Evolutionary conservation across 30 jellyfish, hydroid and myxozoan genomes (phyloP).

Genomic region (Cassiopea andromeda): DNA sequence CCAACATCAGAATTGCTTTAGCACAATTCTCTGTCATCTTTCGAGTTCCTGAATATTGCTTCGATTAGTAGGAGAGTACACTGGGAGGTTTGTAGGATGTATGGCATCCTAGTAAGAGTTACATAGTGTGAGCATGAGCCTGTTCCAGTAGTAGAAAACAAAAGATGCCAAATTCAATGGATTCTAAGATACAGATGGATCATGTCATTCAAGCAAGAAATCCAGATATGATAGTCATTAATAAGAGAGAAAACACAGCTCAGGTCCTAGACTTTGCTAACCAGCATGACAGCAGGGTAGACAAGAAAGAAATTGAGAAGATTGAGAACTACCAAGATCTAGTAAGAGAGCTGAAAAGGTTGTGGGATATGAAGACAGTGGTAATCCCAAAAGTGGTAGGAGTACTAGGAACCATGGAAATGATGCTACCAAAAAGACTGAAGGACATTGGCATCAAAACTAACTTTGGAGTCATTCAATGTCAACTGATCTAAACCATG

Average conservation of each 20-base stretch:
- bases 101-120: too few species aligned
- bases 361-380: conserved; percentile 37
- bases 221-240: conserved; percentile 10
- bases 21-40: too few species aligned
- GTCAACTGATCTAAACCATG: too few species aligned
- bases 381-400: conserved; percentile 14
- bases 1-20: too few species aligned
- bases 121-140: conserved; percentile 6
- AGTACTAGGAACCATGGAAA: conserved; percentile 14
- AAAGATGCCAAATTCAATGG: conserved; percentile 3
- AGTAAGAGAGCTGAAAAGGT: conserved; percentile 13
- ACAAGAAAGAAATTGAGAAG: conserved; percentile 3
- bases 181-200: conserved; percentile 3
- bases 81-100: too few species aligned
- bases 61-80: too few species aligned
- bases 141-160: neutral
- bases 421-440: neutral
- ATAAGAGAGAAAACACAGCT: neutral
- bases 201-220: conserved; percentile 25
- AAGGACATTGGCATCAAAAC: too few species aligned
- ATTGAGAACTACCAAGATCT: conserved; percentile 3
- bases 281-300: neutral
- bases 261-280: conserved; percentile 3
- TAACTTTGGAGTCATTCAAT: too few species aligned
- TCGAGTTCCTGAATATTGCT: too few species aligned